These are phyloP conservation scores for Argyrosomus regius DNA, from an alignment of 2,797 vertebrate species.

Conservation along the genomic window DNA sequence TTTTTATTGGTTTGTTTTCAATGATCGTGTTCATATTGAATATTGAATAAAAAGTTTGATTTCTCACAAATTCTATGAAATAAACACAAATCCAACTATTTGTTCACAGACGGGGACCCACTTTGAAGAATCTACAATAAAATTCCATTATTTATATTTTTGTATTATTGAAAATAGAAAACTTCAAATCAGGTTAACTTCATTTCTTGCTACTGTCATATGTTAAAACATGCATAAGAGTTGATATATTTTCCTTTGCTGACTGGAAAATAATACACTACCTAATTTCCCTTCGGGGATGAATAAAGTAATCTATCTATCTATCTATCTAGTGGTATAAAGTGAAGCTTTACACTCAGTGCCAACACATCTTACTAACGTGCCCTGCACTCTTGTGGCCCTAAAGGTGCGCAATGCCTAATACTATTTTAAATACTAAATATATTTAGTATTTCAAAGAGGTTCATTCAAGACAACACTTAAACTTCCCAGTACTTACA, in stretches of 20 bases:
- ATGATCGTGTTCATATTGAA: constrained; percentile 8
- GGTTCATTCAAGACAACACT: neutral
- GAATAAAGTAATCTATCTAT: too few species aligned
- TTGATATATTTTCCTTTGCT: neutral
- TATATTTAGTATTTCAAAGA: neutral
- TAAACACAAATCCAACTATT: neutral
- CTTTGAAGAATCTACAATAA: neutral
- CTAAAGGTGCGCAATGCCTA: neutral
- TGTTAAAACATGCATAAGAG: neutral
- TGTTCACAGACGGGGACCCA: neutral
- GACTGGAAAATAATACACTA: neutral
- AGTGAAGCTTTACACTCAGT: neutral
- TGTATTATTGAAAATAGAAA: neutral
- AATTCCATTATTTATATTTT: neutral
- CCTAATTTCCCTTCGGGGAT: too few species aligned
- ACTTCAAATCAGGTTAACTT: too few species aligned
- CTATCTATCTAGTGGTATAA: neutral
- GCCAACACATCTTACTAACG: neutral
- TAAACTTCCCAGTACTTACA: neutral
- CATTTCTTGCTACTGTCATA: neutral
- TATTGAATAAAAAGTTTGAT: neutral
- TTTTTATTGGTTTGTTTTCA: constrained; percentile 39
- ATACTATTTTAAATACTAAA: too few species aligned
- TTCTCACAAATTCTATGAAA: neutral
- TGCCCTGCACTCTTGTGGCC: neutral